Base-by-base conservation (phyloP, 2,113 vertebrate genomes). In the Tetrao urogallus region DNA sequence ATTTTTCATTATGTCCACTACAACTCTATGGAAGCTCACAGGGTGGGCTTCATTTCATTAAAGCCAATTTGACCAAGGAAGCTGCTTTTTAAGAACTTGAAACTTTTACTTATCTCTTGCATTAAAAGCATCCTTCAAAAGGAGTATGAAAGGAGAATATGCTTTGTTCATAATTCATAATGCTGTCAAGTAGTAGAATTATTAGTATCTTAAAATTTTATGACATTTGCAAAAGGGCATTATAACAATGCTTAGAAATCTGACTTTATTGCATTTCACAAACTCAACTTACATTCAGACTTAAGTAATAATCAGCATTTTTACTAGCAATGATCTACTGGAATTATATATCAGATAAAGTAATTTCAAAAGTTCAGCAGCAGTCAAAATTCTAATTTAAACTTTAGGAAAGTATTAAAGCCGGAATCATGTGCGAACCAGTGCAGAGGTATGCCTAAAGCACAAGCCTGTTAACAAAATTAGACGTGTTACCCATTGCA, bases 141-240 rank as follows among this genome's bases (percentile, higher is more conserved):
- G 5, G 19, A 7, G 25, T 87, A 30, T 63, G 43, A 80, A 96
- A 94, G n/a, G 54, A 91, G 56, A 88, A 80, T 83, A 90, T 43
- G 28, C 73, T 94, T 96, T 94, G 43, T 95, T 96, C 93, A 92
- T 96, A 95, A 96, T 95, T 97, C 82, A 96, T 95, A 95, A 80
- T 82, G 32, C 82, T 95, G 40, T 91, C 86, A 88, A 95, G 82
- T 73, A 95, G 89, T 82, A 91, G 79, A 92, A 87, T 96, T 96
- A 96, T 94, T 94, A 92, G 54, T 91, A 90, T 89, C 92, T 95
- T 93, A 97, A 97, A 96, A 75, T 93, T 97, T 96, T 96, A 97
- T 96, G 82, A 95, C 87, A 95, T 97, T 94, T 97, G 83, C 64
- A 92, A 79, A 92, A 94, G 64, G 57, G 83, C 52, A 81, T 96